phyloP scores from a whole-genome alignment of 2,888 invertebrate species.

The Seira musarum region DNA sequence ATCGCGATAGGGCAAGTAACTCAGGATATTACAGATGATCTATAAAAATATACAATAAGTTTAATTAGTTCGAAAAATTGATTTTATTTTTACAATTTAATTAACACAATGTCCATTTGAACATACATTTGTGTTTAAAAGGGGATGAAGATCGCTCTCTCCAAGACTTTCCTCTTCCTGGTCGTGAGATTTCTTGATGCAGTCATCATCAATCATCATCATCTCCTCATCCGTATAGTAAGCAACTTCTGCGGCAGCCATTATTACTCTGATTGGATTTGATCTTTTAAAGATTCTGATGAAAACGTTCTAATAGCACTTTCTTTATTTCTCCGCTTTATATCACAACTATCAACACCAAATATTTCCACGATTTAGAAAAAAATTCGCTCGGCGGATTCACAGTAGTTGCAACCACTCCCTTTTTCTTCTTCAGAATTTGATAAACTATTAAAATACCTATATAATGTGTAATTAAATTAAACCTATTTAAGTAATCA shows the following conservation, averaged over 20 bases:
- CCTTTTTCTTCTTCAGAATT: too few relatives aligned
- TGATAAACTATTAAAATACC: too few relatives aligned
- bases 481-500: not conserved
- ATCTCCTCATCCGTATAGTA: constrained; percentile 57
- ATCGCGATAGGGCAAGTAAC: constrained; percentile 53
- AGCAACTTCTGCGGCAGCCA: constrained; percentile 50
- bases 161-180: constrained; percentile 35
- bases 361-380: not conserved
- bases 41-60: constrained; percentile 22
- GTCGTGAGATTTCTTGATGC: constrained; percentile 45
- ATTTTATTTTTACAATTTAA: too few relatives aligned
- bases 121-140: constrained; percentile 46
- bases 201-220: constrained; percentile 56
- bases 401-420: too few relatives aligned
- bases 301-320: too few relatives aligned
- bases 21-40: constrained; percentile 51
- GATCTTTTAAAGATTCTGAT: too few relatives aligned
- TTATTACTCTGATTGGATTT: constrained; percentile 8
- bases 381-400: too few relatives aligned
- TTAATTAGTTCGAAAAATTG: not conserved
- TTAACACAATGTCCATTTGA: too few relatives aligned
- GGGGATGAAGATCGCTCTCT: constrained; percentile 48
- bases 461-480: too few relatives aligned
- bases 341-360: not conserved
- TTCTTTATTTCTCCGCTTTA: not conserved